Percentiles rank a stretch among this genome's conserved stretches.
phyloP scores from a whole-genome alignment of 2,797 vertebrate species.

The Clarias pachynema region DNA sequence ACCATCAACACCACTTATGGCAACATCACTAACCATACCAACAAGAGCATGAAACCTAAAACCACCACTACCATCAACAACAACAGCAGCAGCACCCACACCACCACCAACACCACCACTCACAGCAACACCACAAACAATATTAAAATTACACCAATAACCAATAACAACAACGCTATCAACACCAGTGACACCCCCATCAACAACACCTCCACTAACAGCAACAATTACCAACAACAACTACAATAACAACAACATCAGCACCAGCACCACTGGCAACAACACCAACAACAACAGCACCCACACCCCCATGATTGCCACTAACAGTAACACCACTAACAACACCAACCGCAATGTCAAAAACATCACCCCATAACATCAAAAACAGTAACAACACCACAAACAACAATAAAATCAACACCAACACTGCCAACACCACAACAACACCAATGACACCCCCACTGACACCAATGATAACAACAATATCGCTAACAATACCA shows the following conservation, averaged over 20 bases:
- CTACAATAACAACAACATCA: not conserved
- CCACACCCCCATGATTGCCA: not conserved
- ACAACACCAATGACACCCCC: not conserved
- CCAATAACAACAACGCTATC: not conserved
- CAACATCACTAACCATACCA: not conserved
- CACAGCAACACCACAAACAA: not conserved
- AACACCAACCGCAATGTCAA: not conserved
- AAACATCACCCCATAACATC: not conserved
- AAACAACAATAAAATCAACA: not conserved
- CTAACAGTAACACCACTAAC: not conserved
- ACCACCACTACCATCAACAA: not conserved
- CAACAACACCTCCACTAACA: too few species aligned
- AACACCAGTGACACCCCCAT: not conserved
- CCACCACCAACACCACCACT: not conserved
- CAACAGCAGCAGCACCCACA: not conserved
- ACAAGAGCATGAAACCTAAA: not conserved
- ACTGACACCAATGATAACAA: not conserved
- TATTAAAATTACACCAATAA: not conserved
- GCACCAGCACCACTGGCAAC: not conserved
- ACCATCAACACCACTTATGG: not conserved
- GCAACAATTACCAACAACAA: not conserved
- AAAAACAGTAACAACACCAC: not conserved
- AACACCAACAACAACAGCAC: not conserved
- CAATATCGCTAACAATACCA: not conserved
- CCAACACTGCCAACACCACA: not conserved